These are phyloP conservation scores for Eleutherodactylus coqui DNA, from an alignment of 2,797 vertebrate species.

Conservation along the genomic window DNA sequence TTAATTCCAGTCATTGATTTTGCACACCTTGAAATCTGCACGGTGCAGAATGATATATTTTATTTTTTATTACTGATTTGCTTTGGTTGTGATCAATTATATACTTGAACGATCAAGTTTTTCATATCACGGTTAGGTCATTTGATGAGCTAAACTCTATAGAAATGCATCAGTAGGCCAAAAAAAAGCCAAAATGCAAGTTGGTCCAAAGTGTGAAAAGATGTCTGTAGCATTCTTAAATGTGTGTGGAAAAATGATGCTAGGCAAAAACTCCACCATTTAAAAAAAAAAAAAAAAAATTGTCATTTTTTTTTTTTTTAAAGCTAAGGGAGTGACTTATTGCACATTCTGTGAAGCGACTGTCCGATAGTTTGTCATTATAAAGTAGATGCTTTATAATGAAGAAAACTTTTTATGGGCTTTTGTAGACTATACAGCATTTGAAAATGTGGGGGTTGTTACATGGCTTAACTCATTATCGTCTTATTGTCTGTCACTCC, in stretches of 20 bases:
- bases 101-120: slow-evolving; percentile 52
- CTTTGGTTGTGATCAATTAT: slow-evolving; percentile 63
- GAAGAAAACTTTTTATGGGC: not conserved
- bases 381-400: not conserved
- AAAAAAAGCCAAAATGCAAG: slow-evolving; percentile 18
- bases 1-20: slow-evolving; percentile 66
- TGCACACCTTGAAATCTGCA: slow-evolving; percentile 62
- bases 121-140: slow-evolving; percentile 57
- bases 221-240: not conserved
- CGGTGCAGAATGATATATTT: slow-evolving; percentile 57
- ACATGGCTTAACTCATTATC: not conserved
- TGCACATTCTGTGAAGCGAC: not conserved
- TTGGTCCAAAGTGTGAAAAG: not conserved
- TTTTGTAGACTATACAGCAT: too few relatives aligned
- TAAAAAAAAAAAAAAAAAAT: too few relatives aligned
- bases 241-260: not conserved
- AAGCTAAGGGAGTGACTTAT: not conserved
- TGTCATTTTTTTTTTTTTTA: not conserved
- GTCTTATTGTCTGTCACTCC: not conserved
- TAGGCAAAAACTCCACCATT: not conserved
- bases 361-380: not conserved
- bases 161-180: slow-evolving; percentile 53
- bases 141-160: slow-evolving; percentile 63
- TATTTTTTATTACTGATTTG: slow-evolving; percentile 61
- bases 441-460: not conserved